Conservation (phyloP, 2,113 vertebrate genomes). For the Myocastor coypus region DNA sequence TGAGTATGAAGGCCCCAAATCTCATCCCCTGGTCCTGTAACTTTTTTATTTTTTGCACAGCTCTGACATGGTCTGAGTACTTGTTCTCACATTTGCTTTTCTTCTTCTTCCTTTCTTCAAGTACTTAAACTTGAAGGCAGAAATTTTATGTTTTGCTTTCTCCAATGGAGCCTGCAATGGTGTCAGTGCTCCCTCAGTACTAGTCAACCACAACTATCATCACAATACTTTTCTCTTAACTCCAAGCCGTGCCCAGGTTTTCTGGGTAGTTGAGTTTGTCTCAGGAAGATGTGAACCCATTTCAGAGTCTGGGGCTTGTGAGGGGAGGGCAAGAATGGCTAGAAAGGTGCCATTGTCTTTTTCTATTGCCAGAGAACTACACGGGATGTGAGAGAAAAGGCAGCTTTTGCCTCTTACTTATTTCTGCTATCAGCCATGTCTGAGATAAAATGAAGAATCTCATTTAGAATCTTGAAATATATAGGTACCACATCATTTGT, state of each 20-base stretch:
- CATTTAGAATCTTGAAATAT: not conserved
- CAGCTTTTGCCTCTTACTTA: not conserved
- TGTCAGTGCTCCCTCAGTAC: not conserved
- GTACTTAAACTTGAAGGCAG: not conserved
- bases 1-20: not conserved
- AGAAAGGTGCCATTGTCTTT: not conserved
- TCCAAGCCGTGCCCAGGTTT: not conserved
- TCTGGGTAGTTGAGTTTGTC: not conserved
- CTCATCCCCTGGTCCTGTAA: fast-evolving
- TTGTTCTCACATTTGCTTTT: not conserved
- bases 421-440: not conserved
- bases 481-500: not conserved
- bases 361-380: not conserved
- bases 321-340: not conserved
- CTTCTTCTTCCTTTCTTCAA: not conserved
- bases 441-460: not conserved
- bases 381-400: not conserved
- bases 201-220: too few species aligned
- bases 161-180: not conserved
- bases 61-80: not conserved
- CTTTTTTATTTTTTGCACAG: not conserved
- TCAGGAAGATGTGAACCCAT: not conserved
- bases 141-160: not conserved
- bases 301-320: not conserved
- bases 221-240: not conserved